Base-by-base conservation (phyloP, 2,888 invertebrate species). In the Synanthedon myopaeformis region DNA sequence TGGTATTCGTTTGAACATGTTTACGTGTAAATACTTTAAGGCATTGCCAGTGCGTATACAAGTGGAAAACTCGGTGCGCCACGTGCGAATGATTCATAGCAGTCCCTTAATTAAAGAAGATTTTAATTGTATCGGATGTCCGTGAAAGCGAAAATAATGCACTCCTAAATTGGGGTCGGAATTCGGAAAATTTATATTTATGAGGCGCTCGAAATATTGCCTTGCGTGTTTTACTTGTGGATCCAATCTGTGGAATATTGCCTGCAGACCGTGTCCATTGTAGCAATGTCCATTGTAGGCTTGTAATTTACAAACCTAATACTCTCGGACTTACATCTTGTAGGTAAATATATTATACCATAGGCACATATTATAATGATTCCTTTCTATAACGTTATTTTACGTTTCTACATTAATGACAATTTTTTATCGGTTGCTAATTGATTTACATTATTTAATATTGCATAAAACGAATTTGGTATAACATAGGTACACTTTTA, bases 41-140 rank as follows among this genome's bases (percentile, higher is more conserved):
- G 70, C 72, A 79, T 78, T 74, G 72, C 69, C 69, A 64, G 67
- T 74, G 70, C 69, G 77, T 78, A 75, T 76, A 82, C 80, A 80
- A 83, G 80, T 82, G 83, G 86, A 87, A 86, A 85, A 86, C 81
- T 85, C 81, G 71, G 81, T 78, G 87, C 86, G 82, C 88, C 88
- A 88, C 88, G 88, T 88, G 88, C 88, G 79, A 87, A 88, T 88
- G 88, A 88, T 88, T 85, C 81, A 88, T 83, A 68, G 78, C 71
- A 76, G 77, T 81, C 82, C 88, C 88, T 88, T 88, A 88, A 88
- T 88, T 88, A 88, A 88, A 88, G 88, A 88, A 88, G 87, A 88
- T 88, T 88, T 87, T 88, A 88, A 88, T 88, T 88, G 87, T 87
- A 87, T 87, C 84, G 86, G 85, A 85, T 85, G 87, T 84, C 86